These are phyloP conservation scores for Nothoprocta perdicaria DNA, from an alignment of 2,113 vertebrate species.

Conservation along the genomic window DNA sequence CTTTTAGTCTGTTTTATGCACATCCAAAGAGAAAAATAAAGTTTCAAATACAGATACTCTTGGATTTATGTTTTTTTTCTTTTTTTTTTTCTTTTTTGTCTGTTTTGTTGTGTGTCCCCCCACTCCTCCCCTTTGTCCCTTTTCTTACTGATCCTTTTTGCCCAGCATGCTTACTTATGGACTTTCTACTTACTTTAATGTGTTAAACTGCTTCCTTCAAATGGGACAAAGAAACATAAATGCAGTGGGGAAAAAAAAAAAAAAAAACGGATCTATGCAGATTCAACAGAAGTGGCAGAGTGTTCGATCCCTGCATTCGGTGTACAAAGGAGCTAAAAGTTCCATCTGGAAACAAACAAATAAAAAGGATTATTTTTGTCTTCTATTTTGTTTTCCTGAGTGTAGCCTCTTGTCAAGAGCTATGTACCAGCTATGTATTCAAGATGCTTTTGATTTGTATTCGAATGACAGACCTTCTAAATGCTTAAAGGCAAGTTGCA, in stretches of 20 bases:
- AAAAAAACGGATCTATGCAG: neutral
- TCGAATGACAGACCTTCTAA: neutral
- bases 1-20: slow-evolving; percentile 4
- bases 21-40: slow-evolving; percentile 19
- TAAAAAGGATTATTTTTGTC: neutral
- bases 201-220: slow-evolving; percentile 46
- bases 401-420: neutral
- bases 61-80: neutral
- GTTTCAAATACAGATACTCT: slow-evolving; percentile 36
- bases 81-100: accelerated
- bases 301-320: neutral
- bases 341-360: neutral
- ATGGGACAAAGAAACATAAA: neutral
- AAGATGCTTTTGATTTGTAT: neutral
- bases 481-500: neutral
- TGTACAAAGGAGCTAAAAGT: neutral
- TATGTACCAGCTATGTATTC: neutral
- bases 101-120: neutral
- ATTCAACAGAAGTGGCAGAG: neutral
- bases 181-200: slow-evolving; percentile 42
- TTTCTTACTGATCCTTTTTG: neutral
- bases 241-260: neutral
- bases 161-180: slow-evolving; percentile 2
- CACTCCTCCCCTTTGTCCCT: neutral
- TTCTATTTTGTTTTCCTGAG: neutral